phyloP scores from a whole-genome alignment of 1,140 invertebrate species.

The Penaeus vannamei region DNA sequence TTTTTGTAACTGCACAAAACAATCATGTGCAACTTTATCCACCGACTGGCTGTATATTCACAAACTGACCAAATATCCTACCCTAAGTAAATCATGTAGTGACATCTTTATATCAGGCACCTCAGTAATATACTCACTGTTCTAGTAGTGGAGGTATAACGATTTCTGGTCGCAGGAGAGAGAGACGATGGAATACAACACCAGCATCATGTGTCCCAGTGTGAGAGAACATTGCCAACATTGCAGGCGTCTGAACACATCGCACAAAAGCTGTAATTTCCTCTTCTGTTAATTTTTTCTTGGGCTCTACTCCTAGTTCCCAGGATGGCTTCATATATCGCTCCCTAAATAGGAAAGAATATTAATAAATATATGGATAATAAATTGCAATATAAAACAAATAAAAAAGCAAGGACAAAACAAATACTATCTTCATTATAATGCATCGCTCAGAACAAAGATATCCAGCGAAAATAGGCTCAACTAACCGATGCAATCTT shows the following conservation, averaged over 20 bases:
- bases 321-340: conserved; percentile 78
- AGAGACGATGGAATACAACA: conserved; percentile 82
- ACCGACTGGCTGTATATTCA: conserved; percentile 14
- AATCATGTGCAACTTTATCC: neutral
- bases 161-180: conserved; percentile 84
- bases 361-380: neutral
- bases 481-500: conserved; percentile 75
- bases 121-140: conserved; percentile 72
- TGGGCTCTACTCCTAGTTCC: conserved; percentile 79
- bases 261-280: conserved; percentile 89
- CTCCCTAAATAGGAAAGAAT: conserved; percentile 74
- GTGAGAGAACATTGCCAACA: conserved; percentile 85
- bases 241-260: conserved; percentile 78
- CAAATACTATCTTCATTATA: neutral
- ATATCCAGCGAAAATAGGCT: neutral
- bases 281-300: conserved; percentile 82
- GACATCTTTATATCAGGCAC: neutral
- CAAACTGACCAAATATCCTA: neutral
- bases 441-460: too few relatives aligned
- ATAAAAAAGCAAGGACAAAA: too few relatives aligned
- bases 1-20: too few relatives aligned
- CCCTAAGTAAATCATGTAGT: too few relatives aligned
- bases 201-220: conserved; percentile 77
- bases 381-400: neutral
- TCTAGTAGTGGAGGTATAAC: conserved; percentile 89